Evolutionary conservation across 2,797 vertebrate species (phyloP).

Genomic region (Lindbergichthys nudifrons): DNA sequence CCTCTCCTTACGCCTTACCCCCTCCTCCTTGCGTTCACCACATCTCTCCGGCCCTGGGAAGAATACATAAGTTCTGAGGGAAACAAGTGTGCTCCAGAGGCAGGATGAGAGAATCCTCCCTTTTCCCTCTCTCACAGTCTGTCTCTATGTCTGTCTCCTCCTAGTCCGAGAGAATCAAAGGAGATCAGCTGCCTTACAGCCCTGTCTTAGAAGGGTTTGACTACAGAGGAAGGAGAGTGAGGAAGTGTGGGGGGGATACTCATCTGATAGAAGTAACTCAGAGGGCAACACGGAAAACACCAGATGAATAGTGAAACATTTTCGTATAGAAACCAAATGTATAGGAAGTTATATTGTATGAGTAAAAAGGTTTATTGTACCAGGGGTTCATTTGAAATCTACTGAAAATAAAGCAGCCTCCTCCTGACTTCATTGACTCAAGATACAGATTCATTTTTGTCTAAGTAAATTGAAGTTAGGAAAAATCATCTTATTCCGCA

Average conservation of each 20-base stretch:
- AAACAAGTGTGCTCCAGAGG: constrained; percentile 54
- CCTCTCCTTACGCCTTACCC: constrained; percentile 48
- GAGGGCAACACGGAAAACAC: constrained; percentile 59
- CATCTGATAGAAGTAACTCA: constrained; percentile 65
- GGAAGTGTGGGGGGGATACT: constrained; percentile 32
- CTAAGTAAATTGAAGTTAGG: not conserved
- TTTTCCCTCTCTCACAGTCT: constrained; percentile 36
- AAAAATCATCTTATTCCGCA: not conserved
- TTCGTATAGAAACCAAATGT: constrained; percentile 11
- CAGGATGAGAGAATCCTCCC: constrained; percentile 58
- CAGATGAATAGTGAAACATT: constrained; percentile 37
- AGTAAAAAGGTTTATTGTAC: not conserved
- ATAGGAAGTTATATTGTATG: not conserved
- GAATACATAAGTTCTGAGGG: constrained; percentile 71
- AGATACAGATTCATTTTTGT: not conserved
- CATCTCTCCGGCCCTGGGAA: constrained; percentile 62
- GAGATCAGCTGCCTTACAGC: constrained; percentile 71
- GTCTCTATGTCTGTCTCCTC: constrained; percentile 55
- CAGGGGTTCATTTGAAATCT: not conserved
- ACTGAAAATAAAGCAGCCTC: constrained; percentile 1
- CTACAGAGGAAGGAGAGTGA: constrained; percentile 61
- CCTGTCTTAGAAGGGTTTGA: constrained; percentile 73
- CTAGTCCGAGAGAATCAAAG: constrained; percentile 71
- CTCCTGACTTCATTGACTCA: not conserved
- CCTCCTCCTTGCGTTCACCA: constrained; percentile 3